Evolutionary conservation across 2,113 vertebrate species (phyloP).

Genomic region (Coryphaenoides rupestris): DNA sequence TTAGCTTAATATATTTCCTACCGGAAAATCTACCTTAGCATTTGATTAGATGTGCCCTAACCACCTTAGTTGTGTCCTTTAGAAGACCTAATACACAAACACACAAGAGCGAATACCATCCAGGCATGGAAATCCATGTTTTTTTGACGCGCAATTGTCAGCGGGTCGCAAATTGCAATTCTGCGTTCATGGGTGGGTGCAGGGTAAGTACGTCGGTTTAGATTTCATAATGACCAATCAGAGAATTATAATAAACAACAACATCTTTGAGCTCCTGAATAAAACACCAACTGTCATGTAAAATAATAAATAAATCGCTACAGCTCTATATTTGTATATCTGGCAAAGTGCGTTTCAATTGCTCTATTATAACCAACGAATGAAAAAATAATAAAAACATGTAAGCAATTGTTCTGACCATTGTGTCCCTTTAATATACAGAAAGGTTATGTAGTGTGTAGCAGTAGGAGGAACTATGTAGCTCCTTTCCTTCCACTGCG

Average conservation of each 20-base stretch:
- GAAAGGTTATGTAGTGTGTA: no score
- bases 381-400: no score
- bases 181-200: background rate
- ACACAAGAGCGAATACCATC: background rate
- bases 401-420: no score
- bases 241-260: no score
- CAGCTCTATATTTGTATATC: no score
- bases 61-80: background rate
- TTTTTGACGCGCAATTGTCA: background rate
- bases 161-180: background rate
- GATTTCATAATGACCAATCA: no score
- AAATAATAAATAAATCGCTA: background rate
- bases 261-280: background rate
- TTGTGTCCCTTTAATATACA: no score
- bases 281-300: background rate
- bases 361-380: no score
- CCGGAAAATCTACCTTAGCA: slow-evolving; percentile 20
- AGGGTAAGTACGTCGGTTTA: no score
- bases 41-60: background rate
- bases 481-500: no score
- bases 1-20: slow-evolving; percentile 30
- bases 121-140: background rate
- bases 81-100: background rate
- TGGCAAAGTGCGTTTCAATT: no score
- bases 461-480: no score